Conservation (phyloP, 2,888 invertebrate species). For the Clunio marinus region DNA sequence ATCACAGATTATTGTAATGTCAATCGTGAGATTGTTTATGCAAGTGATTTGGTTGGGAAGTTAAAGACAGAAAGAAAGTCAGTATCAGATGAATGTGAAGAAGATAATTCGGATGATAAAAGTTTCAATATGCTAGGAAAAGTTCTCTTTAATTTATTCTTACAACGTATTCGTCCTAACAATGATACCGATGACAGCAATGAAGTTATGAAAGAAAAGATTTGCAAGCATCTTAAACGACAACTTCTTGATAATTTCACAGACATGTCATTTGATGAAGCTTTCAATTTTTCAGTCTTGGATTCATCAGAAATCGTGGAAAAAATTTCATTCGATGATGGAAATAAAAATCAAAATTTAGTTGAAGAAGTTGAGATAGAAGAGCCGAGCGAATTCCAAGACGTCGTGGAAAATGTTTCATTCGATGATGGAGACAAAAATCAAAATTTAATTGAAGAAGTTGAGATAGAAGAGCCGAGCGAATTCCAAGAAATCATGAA, state of each 20-base stretch:
- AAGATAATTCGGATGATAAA: background rate
- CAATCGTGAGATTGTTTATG: conserved; percentile 19
- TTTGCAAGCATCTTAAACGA: background rate
- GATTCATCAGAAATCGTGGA: background rate
- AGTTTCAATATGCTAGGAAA: conserved; percentile 22
- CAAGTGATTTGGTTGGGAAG: too few relatives aligned
- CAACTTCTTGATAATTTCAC: conserved; percentile 20
- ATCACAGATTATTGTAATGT: conserved; percentile 23
- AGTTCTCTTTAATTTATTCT: conserved; percentile 24
- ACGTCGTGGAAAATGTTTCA: too few relatives aligned
- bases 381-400: too few relatives aligned
- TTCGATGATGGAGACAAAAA: background rate
- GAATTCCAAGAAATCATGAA: too few relatives aligned
- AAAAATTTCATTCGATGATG: background rate
- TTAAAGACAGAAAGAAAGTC: background rate
- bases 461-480: background rate
- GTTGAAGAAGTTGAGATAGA: background rate
- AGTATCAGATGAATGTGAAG: background rate
- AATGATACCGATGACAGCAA: background rate
- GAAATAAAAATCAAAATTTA: background rate
- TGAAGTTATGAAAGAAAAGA: background rate
- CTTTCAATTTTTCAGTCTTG: background rate
- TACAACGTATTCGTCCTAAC: background rate
- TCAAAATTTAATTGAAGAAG: background rate
- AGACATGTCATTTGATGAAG: conserved; percentile 30